Base-by-base conservation (phyloP, 2,888 invertebrate genomes). In the Allacma fusca region DNA sequence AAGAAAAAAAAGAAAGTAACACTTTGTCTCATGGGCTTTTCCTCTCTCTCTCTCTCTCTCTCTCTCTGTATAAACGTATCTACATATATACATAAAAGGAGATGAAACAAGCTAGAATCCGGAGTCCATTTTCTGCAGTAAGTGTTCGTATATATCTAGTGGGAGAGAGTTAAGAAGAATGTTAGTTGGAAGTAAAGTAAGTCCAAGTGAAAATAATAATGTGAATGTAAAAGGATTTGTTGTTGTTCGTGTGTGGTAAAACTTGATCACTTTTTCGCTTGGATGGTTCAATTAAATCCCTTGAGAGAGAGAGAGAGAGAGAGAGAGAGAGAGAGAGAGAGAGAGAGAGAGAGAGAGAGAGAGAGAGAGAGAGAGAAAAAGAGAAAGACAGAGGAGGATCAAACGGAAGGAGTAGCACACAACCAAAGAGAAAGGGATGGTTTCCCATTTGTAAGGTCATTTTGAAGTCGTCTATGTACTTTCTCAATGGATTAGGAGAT, bases 201-300 rank as follows among this genome's bases (percentile, higher is more conserved):
- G 62, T 62, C 62, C 24, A 21, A 21, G 44, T 65, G 68, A 77
- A 21, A 59, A 28, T 65, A 75, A 75, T 75, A 68, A 64, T 75
- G 69, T 69, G 57, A 68, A 75, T 75, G 69, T 59, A 40, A 70
- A 70, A 70, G 70, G 76, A 76, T 76, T 76, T 76, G 70, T 76
- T 70, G 62, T 71, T 70, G 62, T 68, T 75, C 28, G 70, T 43
- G 44, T 70, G 70, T 64, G 76, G 77, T 69, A 76, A 75, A 76
- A 76, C 76, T 79, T 77, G 79, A 80, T 59, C 75, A 78, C 78
- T 80, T 80, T 80, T 79, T 68, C 80, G 79, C 78, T 79, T 72
- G 73, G 74, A 68, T 78, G 78, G 68, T 50, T 44, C 64, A 40
- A 64, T 74, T 64, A 65, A 50, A 74, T 74, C 74, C 67, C 74